Conservation (phyloP, 2,113 vertebrate species). For the Prunella fulvescens region DNA sequence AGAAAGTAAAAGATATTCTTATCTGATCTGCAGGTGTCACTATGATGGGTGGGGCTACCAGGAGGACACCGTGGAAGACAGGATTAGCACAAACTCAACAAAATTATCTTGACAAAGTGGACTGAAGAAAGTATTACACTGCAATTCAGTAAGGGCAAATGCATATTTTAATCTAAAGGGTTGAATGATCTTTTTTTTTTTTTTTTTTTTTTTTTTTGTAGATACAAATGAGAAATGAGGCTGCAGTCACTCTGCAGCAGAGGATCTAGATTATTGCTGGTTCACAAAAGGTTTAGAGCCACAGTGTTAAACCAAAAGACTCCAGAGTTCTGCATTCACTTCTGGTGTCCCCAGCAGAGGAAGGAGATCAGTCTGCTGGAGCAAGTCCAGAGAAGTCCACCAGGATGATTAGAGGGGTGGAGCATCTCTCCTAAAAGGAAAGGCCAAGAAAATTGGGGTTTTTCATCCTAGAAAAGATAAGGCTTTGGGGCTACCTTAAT, state of each 20-base stretch:
- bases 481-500: not conserved
- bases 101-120: not conserved
- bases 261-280: not conserved
- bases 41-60: not conserved
- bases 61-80: not conserved
- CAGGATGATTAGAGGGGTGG: not conserved
- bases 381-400: not conserved
- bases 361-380: not conserved
- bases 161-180: not conserved
- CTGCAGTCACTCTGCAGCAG: not conserved
- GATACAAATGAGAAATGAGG: not conserved
- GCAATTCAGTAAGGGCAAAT: not conserved
- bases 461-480: not conserved
- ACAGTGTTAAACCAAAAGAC: not conserved
- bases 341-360: not conserved
- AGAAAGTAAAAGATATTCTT: not conserved
- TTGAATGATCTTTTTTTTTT: not conserved
- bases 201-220: not conserved
- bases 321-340: not conserved
- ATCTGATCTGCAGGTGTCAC: not conserved
- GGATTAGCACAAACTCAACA: not conserved
- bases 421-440: not conserved
- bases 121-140: not conserved
- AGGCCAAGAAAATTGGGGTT: not conserved
- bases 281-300: not conserved